Base-by-base conservation (phyloP, 2,888 invertebrate species). In the Leptopterna dolabrata region DNA sequence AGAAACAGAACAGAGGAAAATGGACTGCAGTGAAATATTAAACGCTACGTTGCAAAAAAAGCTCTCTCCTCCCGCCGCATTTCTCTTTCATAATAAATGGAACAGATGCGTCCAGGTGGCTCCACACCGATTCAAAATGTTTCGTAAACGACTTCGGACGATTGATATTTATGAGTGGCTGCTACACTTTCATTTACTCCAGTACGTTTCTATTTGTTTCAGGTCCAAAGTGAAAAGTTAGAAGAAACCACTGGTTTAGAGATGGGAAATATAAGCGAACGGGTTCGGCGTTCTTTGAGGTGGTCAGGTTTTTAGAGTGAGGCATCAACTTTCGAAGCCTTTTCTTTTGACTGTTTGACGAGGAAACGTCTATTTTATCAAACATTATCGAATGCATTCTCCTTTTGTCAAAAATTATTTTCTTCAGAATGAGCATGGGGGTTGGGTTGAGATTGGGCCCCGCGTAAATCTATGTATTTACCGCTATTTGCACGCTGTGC, bases 221-320 rank as follows among this genome's bases (percentile, higher is more conserved):
- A 78, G 78, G 30, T 14, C 78, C 24, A 78, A 45, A 24, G 27
- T 78, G 78, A 78, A 78, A 78, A 78, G 78, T 47, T 78, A 45
- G 41, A 43, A 36, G n/a, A 24, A 63, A 63, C 63, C 6, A 27
- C 24, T 63, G 47, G 14, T 47, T 13, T 2, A 13, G 63, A 63
- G 13, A n/a, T 55, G 55, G 24, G 24, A 24, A 63, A 63, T 24
- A 24, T 63, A 63, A 13, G 47, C 47, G 36, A 36, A 47, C 47
- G 16, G 47, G 47, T 16, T 47, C 1, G 47, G 47, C 47, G 47
- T 47, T 13, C 47, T 14, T 16, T 13, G 7, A 16, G 3, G 47
- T 4, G 47, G 13, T 13, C 4, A 47, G 13, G 13, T 9, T 47
- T 14, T 4, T 13, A 47, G 36, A 36, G 7, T 36, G 36, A 36